A percentile compares a stretch with the other conserved stretches of the same genome.
These are phyloP conservation scores for Cydia amplana DNA, from an alignment of 1,140 invertebrate species.

Conservation along the genomic window DNA sequence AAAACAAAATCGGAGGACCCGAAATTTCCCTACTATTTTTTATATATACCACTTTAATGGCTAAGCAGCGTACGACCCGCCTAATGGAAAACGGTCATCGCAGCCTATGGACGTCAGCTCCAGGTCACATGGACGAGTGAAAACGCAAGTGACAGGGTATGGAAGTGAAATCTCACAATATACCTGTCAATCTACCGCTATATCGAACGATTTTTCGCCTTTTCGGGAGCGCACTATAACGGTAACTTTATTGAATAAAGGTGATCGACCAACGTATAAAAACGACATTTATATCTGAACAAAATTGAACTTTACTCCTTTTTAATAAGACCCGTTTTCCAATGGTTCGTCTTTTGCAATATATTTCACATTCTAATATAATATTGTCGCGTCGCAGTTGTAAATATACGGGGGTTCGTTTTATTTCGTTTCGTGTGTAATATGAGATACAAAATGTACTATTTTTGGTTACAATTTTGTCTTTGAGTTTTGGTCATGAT, in stretches of 20 bases:
- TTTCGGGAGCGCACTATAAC: conserved; percentile 1
- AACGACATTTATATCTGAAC: background rate
- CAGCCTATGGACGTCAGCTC: too few species aligned
- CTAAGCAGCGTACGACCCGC: too few species aligned
- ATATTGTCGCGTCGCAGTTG: conserved; percentile 27
- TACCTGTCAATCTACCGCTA: background rate
- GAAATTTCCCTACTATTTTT: too few species aligned
- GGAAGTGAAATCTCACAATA: background rate
- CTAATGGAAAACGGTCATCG: too few species aligned
- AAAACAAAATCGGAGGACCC: too few species aligned
- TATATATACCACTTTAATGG: too few species aligned
- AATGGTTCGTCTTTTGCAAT: background rate
- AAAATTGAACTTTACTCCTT: background rate
- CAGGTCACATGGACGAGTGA: too few species aligned
- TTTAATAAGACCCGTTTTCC: background rate
- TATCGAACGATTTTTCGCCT: conserved; percentile 10
- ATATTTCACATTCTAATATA: conserved; percentile 29
- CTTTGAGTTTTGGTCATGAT: too few species aligned
- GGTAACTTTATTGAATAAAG: conserved; percentile 28
- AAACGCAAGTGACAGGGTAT: too few species aligned
- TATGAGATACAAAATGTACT: background rate
- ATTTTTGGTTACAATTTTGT: too few species aligned
- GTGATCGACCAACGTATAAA: background rate
- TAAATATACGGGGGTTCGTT: conserved; percentile 28
- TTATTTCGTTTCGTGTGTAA: conserved; percentile 10